A percentile compares a stretch with the other conserved stretches of the same genome.
Evolutionary conservation across 2,888 invertebrate species (phyloP).

Genomic region (Ernsta delagoae): DNA sequence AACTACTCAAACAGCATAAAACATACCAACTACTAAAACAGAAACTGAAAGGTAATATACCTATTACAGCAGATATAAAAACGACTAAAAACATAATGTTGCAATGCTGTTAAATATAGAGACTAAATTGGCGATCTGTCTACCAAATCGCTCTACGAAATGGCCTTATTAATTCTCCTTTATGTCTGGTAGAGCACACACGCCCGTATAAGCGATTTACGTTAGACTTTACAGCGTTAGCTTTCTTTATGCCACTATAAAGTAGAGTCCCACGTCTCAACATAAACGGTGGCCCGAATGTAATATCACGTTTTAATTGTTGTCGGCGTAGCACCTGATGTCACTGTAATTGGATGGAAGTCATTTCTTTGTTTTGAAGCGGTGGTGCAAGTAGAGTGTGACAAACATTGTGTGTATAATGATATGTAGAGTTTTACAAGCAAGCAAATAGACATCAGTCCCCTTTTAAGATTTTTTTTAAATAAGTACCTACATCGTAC

Average conservation of each 20-base stretch:
- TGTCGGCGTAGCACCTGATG: slow-evolving; percentile 66
- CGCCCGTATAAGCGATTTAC: slow-evolving; percentile 71
- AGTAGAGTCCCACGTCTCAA: slow-evolving; percentile 52
- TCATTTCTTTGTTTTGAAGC: slow-evolving; percentile 46
- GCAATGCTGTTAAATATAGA: slow-evolving; percentile 8
- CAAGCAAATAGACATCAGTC: no score
- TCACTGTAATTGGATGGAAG: slow-evolving; percentile 51
- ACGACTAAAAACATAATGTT: not conserved
- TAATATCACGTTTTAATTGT: slow-evolving; percentile 75
- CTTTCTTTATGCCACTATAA: slow-evolving; percentile 81
- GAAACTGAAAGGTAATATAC: no score
- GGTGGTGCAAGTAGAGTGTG: slow-evolving; percentile 20
- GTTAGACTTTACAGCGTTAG: slow-evolving; percentile 70
- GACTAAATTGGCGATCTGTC: slow-evolving; percentile 63
- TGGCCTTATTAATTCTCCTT: slow-evolving; percentile 82
- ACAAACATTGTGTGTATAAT: not conserved
- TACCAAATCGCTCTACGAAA: slow-evolving; percentile 72
- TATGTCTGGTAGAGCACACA: slow-evolving; percentile 70
- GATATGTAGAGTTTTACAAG: not conserved
- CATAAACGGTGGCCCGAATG: slow-evolving; percentile 55
- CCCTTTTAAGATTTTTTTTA: no score
- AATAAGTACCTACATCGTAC: no score
- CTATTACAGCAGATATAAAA: not conserved
- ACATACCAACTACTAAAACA: no score
- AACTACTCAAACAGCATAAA: no score